Evolutionary conservation across 2,888 invertebrate species (phyloP).

Genomic region (Tenthredo livida): DNA sequence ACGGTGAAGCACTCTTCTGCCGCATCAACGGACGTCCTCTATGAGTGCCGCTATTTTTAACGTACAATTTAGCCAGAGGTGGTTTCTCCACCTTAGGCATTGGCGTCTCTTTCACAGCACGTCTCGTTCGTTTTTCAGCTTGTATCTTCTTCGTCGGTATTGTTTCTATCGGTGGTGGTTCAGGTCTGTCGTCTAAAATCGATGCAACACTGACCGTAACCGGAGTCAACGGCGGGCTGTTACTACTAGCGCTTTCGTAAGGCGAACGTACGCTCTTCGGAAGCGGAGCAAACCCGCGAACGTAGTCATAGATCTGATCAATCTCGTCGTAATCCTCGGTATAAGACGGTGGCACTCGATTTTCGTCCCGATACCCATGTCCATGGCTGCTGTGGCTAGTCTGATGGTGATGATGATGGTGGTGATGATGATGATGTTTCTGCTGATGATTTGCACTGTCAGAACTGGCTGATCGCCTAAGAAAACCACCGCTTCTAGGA

Average conservation of each 20-base stretch:
- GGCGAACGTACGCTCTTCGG: conserved; percentile 89
- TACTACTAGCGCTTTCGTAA: conserved; percentile 76
- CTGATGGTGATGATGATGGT: conserved; percentile 79
- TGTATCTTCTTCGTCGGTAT: conserved; percentile 91
- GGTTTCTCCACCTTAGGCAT: conserved; percentile 82
- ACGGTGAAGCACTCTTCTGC: conserved; percentile 87
- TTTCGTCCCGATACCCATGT: conserved; percentile 83
- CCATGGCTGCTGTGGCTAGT: conserved; percentile 77
- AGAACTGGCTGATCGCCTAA: conserved; percentile 88
- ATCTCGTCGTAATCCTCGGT: conserved; percentile 96
- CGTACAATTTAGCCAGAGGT: conserved; percentile 85
- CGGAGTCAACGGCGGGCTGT: conserved; percentile 77
- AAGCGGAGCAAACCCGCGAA: conserved; percentile 93
- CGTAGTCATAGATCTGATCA: conserved; percentile 97
- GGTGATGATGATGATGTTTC: conserved; percentile 80
- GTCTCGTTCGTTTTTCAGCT: conserved; percentile 88
- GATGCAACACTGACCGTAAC: conserved; percentile 81
- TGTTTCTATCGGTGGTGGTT: conserved; percentile 95
- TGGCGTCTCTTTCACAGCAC: conserved; percentile 82
- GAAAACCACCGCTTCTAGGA: conserved; percentile 74
- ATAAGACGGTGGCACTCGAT: conserved; percentile 79
- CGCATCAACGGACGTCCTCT: conserved; percentile 84
- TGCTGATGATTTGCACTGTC: conserved; percentile 81
- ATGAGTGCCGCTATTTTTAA: conserved; percentile 86
- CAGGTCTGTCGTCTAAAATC: conserved; percentile 85